Evolutionary conservation across 2,888 invertebrate species (phyloP), one percentile per base, ranked within the genome.

Genomic region (Periphyllus acericola): DNA sequence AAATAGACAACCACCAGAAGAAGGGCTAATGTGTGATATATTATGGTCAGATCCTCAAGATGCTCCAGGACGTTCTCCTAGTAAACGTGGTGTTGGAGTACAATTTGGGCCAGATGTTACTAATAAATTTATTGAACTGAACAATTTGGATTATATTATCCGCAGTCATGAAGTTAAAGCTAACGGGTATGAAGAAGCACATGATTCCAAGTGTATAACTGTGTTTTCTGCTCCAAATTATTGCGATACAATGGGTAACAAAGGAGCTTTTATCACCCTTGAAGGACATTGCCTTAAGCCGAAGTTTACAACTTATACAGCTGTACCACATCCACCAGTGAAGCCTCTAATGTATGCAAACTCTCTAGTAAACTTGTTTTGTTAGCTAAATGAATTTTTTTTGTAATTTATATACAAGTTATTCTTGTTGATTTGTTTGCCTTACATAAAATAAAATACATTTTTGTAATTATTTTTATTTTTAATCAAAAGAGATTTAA

Each of bases 211-310:
- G 91, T 99, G 99, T 92, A 97, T 99, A 91, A 99, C 99, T 21
- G 98, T 99, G 80, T 99, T 99, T 93, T 99, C 99, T 1, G 99
- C 99, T 90, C 99, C 99, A 90, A 99, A 99, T 92, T 99, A 99
- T 94, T 99, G 98, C 94, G 99, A 99, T 95, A 97, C 98, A 89
- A 99, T 99, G 97, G 98, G 98, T 91, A 99, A 99, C 93, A 95
- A 96, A 92, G 99, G 99, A 91, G 99, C 99, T 91, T 99, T 97
- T 93, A 98, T 99, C 91, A 98, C 95, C 90, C 94, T 99, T 92
- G 96, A 95, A 90, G 99, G 99, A 89, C 95, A 95, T 92, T 96
- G 97, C 92, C 95, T 99, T 93, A 95, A 94, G 91, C 99, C 99
- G 78, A 94, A 96, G 68, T 89, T 96, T 92, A 96, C 95, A 88